Evolutionary conservation across 2,113 vertebrate species (phyloP), one percentile per base, ranked within the genome.

Genomic region (Triplophysa rosa): DNA sequence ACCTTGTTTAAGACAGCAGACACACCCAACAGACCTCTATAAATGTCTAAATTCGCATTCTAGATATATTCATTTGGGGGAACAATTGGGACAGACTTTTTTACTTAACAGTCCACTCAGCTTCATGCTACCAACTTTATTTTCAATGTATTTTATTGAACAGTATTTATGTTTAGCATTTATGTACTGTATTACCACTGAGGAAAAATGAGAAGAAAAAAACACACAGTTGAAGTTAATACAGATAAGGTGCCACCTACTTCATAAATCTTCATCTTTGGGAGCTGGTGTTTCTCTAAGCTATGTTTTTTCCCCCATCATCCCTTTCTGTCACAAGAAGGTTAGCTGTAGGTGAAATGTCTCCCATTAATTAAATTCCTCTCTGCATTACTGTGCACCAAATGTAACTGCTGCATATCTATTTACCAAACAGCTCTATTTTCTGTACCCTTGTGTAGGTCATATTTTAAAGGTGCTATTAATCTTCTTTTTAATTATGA

Each of bases 401-500:
- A 82, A 74, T 19, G 75, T 63, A 78, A 45, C 40, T 82, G n/a
- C 42, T 58, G 40, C 4, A 37, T 40, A 21, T 13, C 77, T 86
- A 81, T 87, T 86, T 81, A 82, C 79, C 78, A 84, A 80, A 67
- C 77, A 61, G 78, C 33, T 23, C 21, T 61, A 45, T 63, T 54
- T 59, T 67, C 42, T 47, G 16, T 14, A 66, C 52, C 74, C 23
- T 23, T 14, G 56, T 65, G 81, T 85, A 90, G 88, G 88, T 88
- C 88, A 87, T 21, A 67, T 71, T 58, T 82, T 80, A 82, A 83
- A 86, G 82, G 81, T 45, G 83, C 82, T 33, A 88, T 89, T 85
- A 84, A 87, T 89, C 87, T 85, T 86, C 63, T 85, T 84, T 88
- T 87, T 88, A 87, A 90, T 88, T 89, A 89, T 80, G 65, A 78